phyloP scores from a whole-genome alignment of 2,797 vertebrate genomes.

The Cuniculus paca region DNA sequence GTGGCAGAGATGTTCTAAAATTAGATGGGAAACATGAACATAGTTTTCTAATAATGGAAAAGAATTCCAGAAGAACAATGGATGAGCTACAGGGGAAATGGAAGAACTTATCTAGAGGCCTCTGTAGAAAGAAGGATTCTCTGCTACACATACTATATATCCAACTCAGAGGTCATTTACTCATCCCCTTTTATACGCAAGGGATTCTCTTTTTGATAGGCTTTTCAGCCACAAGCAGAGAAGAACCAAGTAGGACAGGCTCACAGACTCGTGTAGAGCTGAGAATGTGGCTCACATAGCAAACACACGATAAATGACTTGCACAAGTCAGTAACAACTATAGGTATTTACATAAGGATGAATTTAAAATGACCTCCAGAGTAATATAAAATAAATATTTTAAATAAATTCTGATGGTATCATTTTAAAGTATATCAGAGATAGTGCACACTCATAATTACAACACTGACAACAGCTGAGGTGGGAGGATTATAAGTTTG shows the following conservation, averaged over 20 bases:
- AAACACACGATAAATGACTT: not conserved
- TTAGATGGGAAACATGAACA: not conserved
- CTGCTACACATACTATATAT: not conserved
- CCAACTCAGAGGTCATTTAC: not conserved
- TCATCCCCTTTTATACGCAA: not conserved
- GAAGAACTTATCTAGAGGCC: not conserved
- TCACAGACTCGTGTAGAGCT: not conserved
- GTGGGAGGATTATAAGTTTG: not conserved
- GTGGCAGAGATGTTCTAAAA: not conserved
- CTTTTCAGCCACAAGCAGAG: not conserved
- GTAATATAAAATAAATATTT: not conserved
- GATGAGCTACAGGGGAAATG: not conserved
- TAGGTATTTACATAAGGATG: not conserved
- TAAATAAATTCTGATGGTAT: not conserved
- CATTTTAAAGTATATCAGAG: slow-evolving; percentile 7
- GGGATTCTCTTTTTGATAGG: not conserved
- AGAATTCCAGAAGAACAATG: not conserved
- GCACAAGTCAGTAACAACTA: not conserved
- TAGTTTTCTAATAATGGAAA: not conserved
- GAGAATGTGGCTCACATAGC: fast-evolving
- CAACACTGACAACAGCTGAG: not conserved
- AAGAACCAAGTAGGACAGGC: not conserved
- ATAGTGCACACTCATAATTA: not conserved
- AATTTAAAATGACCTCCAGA: not conserved
- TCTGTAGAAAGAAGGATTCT: not conserved